Conservation (phyloP, 2,888 invertebrate species). For the Agrochola lychnidis region DNA sequence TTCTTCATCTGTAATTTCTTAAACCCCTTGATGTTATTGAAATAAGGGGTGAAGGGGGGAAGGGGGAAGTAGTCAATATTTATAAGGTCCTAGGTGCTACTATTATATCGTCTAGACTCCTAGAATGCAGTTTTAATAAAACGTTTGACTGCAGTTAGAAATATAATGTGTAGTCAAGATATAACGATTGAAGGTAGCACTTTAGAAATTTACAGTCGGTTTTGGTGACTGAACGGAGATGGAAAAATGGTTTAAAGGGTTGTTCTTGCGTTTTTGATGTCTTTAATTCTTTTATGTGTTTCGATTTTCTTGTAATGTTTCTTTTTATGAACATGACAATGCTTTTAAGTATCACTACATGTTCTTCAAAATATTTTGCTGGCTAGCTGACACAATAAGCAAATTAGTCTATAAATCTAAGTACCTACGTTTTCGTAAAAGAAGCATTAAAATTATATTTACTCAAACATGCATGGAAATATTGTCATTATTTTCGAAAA, state of each 20-base stretch:
- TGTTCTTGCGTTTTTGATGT: background rate
- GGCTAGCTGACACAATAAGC: too few relatives aligned
- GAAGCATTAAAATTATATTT: background rate
- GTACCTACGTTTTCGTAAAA: background rate
- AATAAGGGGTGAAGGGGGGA: background rate
- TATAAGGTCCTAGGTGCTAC: slow-evolving; percentile 45
- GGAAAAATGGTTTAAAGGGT: background rate
- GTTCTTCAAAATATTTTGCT: background rate
- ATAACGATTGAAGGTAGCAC: slow-evolving; percentile 22
- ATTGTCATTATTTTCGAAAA: too few relatives aligned
- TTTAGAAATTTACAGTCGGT: slow-evolving; percentile 18
- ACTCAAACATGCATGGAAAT: too few relatives aligned
- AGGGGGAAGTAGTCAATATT: slow-evolving; percentile 44
- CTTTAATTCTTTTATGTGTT: background rate
- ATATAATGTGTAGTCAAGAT: slow-evolving; percentile 33
- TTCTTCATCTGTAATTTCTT: slow-evolving; percentile 7
- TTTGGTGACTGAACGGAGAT: background rate
- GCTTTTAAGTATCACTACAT: background rate
- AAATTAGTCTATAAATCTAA: background rate
- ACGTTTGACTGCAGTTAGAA: slow-evolving; percentile 45
- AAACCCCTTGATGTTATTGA: slow-evolving; percentile 13
- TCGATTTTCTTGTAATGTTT: background rate
- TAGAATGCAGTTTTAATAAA: slow-evolving; percentile 52
- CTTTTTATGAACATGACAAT: background rate
- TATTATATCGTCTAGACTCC: slow-evolving; percentile 62